A percentile compares a stretch with the other conserved stretches of the same genome.
phyloP scores from a whole-genome alignment of 1,140 invertebrate species.

The Hirudo medicinalis region DNA sequence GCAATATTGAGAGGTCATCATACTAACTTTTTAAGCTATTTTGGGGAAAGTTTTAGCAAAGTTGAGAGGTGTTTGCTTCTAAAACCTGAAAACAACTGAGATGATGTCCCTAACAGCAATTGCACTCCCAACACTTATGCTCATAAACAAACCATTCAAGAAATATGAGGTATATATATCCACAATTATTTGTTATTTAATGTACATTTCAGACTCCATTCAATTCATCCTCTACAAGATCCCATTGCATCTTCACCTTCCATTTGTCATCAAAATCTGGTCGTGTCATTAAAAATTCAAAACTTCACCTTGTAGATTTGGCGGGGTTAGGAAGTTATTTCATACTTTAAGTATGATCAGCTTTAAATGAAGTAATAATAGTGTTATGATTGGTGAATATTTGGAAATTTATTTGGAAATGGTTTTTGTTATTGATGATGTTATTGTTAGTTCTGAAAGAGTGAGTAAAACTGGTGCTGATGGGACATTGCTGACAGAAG shows the following conservation, averaged over 20 bases:
- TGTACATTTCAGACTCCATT: constrained; percentile 46
- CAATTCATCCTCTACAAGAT: constrained; percentile 54
- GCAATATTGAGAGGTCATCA: too few species aligned
- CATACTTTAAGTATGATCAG: too few species aligned
- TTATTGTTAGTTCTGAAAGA: constrained; percentile 41
- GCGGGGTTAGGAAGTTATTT: constrained; percentile 45
- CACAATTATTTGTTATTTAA: too few species aligned
- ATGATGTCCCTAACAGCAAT: too few species aligned
- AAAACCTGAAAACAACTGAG: too few species aligned
- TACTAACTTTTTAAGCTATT: too few species aligned
- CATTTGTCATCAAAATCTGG: constrained; percentile 45
- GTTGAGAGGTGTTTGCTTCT: too few species aligned
- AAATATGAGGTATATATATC: too few species aligned
- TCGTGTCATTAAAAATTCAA: constrained; percentile 45
- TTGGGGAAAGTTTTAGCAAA: too few species aligned
- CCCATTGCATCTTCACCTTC: constrained; percentile 56
- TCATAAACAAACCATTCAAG: too few species aligned
- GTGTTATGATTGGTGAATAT: not conserved
- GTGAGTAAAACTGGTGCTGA: constrained; percentile 42
- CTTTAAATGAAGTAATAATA: too few species aligned
- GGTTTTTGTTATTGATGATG: not conserved
- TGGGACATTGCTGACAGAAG: constrained; percentile 49
- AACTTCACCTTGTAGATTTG: constrained; percentile 54
- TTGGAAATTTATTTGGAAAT: not conserved
- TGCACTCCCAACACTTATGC: too few species aligned